Base-by-base conservation (phyloP, 2,797 vertebrate species). In the Nannoperca australis region DNA sequence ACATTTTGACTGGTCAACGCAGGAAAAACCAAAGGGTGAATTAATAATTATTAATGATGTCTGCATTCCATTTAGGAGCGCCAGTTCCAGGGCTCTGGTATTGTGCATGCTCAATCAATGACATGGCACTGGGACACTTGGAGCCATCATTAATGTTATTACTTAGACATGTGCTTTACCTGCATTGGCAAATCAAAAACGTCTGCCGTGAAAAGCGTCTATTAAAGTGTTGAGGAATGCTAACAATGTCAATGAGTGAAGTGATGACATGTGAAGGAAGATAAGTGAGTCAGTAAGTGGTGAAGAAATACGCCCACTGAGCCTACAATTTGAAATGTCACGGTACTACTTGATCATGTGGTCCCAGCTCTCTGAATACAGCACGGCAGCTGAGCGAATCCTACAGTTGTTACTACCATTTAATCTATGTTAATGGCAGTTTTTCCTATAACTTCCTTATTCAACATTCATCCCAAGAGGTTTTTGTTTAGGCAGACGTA, bases 181-280 rank as follows among this genome's bases (percentile, higher is more conserved):
- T 32, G 32, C 32, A 5, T 34, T 34, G 34, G 7, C 34, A 34
- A 34, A 8, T 34, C 34, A 34, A 34, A 27, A 34, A 34, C 7
- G 34, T 34, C 34, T 34, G 34, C 34, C 2, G 34, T 34, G 34
- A 34, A 34, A 34, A 34, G 34, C 6, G 34, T 34, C 34, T 34
- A 0, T 44, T 44, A 44, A 6, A 47, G 0, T 0, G 18, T 70
- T 60, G 20, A 82, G 34, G 61, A 81, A 79, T 81, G 45, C 22
- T 24, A 74, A 71, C 22, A 32, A 73, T 75, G 50, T 24, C 44
- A 40, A 40, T 55, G 24, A 56, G 24, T 27, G 44, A 73, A 61
- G 50, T 12, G 54, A 1, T 15, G 17, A 67, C 32, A 44, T 5
- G 5, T 34, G 18, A 27, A 22, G 11, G 38, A 38, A 50, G 40